Percentiles rank a stretch among this genome's conserved stretches.
phyloP scores from a whole-genome alignment of 2,113 vertebrate species.

The Etia nguti region DNA sequence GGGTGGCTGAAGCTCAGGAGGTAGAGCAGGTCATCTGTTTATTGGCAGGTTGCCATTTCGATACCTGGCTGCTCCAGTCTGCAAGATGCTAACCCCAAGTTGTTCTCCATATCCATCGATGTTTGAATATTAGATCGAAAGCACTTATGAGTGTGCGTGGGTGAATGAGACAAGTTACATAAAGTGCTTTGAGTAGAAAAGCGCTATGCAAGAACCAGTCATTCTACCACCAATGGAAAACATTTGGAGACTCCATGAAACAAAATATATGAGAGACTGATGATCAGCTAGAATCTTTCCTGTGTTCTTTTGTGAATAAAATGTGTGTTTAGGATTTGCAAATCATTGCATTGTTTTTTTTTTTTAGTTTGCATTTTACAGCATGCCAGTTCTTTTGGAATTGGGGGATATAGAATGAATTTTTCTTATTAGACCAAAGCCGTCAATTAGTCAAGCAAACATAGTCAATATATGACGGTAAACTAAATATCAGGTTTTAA shows the following conservation, averaged over 20 bases:
- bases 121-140: background rate
- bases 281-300: background rate
- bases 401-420: background rate
- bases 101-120: accelerated
- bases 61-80: background rate
- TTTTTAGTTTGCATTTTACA: background rate
- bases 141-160: background rate
- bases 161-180: background rate
- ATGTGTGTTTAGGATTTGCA: background rate
- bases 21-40: accelerated
- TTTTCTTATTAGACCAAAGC: no score
- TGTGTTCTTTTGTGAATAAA: background rate
- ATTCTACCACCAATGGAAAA: accelerated
- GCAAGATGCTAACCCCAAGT: background rate
- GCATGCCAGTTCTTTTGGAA: no score
- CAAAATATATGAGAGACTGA: background rate
- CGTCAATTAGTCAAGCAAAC: background rate
- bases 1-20: background rate
- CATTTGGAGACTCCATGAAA: background rate
- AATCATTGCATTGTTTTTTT: background rate
- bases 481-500: background rate
- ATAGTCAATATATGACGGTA: background rate
- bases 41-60: background rate
- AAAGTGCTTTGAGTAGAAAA: background rate
- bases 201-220: background rate